Base-by-base conservation (phyloP, 2,113 vertebrate genomes). In the Natator depressus region DNA sequence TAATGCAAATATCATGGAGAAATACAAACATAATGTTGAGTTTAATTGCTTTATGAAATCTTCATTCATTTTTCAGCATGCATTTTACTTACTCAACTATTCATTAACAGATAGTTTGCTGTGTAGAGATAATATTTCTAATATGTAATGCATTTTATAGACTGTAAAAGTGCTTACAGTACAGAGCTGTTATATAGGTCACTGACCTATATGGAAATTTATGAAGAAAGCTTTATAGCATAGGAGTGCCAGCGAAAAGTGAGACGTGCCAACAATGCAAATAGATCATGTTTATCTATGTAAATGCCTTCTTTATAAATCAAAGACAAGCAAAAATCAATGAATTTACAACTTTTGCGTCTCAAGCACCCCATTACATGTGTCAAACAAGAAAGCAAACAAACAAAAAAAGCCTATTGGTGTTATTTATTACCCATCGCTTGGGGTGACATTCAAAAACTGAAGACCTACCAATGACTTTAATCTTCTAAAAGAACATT, bases 71-170 rank as follows among this genome's bases (percentile, higher is more conserved):
- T 93, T 83, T 96, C 86, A 97, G 76, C 94, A 86, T 5, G 49
- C 46, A 25, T 96, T 97, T 95, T 84, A 86, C 54, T 91, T 50
- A 81, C 62, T 95, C 85, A 57, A 10, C 91, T 95, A 42, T 92
- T 97, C 96, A 95, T 97, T 94, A 96, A 93, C 50, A 84, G 94
- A 87, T 59, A 87, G 87, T 95, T 95, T 65, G 24, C 92, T 85
- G 76, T 78, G 5, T 29, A 78, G 62, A 96, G 94, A 96, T 95
- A 88, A 93, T 96, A 87, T 96, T 97, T 96, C 95, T 91, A 94
- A 93, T 89, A 94, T 29, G 84, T 85, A 94, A 96, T 81, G 84
- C 89, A 92, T 93, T 97, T 96, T 95, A 82, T 95, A 87, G 91
- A 92, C 75, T 90, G 27, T 35, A 91, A 95, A 98, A 97, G 94